Base-by-base conservation (phyloP, 2,113 vertebrate species). In the Equus quagga region DNA sequence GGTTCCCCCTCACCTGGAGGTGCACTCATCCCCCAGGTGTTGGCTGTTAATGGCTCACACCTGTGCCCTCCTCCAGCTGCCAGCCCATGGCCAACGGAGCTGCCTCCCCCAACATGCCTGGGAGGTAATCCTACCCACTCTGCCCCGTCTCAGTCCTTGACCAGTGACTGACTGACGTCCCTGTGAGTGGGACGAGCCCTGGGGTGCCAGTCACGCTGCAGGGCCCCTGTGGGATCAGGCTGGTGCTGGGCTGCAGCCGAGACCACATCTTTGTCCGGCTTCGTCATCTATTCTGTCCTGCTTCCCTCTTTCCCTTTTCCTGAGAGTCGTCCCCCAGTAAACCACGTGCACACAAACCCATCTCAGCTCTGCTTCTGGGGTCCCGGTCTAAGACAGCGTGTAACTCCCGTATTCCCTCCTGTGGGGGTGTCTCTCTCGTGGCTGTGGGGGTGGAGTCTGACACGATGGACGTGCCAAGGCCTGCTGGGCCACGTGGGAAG, bases 271-370 rank as follows among this genome's bases (percentile, higher is more conserved):
- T 54, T 44, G 51, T 56, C 23, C 23, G n/a, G 46, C 24, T n/a
- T 26, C 46, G 19, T 54, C 28, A 36, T 41, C 60, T 88, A 7
- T 49, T 69, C 58, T 28, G 0, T 65, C 21, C 1, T 6, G 28
- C 17, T 31, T 46, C 31, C n/a, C 2, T 21, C 6, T 12, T 28
- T 12, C 80, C n/a, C 31, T 78, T 6, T 78, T 73, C 28, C 58
- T 24, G 3, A 5, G 81, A 64, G 17, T 17, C 17, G 33, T 58
- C 8, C 3, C 1, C 21, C n/a, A 2, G 0, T 33, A 31, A 70
- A 6, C 28, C 8, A n/a, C 2, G 0, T 21, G n/a, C 36, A 4
- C 13, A 10, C 28, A 36, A 18, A 10, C 28, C n/a, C 13, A 4
- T 11, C n/a, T 73, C 19, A 18, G 23, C n/a, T 60, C 33, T 36